These are phyloP conservation scores for Antheraea yamamai DNA, from an alignment of 2,888 invertebrate species.

Conservation along the genomic window DNA sequence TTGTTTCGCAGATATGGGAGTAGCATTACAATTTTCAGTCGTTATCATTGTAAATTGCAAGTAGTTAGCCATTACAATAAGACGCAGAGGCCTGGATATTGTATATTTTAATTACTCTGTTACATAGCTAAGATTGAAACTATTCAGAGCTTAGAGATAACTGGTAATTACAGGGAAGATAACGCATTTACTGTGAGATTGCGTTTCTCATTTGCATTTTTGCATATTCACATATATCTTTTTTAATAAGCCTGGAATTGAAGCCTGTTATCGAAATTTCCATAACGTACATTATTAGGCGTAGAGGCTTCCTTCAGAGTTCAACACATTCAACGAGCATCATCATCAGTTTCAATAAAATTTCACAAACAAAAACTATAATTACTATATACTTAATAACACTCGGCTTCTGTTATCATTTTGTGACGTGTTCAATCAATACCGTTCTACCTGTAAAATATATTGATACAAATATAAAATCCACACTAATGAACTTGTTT, in stretches of 20 bases:
- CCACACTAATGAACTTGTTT: background rate
- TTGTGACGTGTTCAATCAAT: background rate
- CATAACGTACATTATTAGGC: background rate
- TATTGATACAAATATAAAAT: background rate
- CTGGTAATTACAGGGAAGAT: background rate
- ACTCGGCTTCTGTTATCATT: background rate
- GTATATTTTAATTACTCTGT: background rate
- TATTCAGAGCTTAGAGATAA: background rate
- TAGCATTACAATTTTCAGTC: background rate
- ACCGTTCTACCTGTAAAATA: background rate
- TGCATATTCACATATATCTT: background rate
- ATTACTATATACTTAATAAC: background rate
- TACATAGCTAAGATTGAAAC: background rate
- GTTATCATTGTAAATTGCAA: background rate
- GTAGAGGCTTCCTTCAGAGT: background rate
- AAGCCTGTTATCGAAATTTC: background rate
- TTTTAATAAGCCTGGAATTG: too few species aligned
- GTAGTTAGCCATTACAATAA: background rate
- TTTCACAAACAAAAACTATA: background rate
- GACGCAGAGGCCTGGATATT: background rate
- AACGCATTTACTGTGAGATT: background rate
- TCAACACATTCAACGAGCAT: background rate
- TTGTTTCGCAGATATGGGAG: too few species aligned
- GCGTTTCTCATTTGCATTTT: background rate
- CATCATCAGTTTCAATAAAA: background rate